Evolutionary conservation across 2,113 vertebrate genomes (phyloP).

Genomic region (Alethe diademata): DNA sequence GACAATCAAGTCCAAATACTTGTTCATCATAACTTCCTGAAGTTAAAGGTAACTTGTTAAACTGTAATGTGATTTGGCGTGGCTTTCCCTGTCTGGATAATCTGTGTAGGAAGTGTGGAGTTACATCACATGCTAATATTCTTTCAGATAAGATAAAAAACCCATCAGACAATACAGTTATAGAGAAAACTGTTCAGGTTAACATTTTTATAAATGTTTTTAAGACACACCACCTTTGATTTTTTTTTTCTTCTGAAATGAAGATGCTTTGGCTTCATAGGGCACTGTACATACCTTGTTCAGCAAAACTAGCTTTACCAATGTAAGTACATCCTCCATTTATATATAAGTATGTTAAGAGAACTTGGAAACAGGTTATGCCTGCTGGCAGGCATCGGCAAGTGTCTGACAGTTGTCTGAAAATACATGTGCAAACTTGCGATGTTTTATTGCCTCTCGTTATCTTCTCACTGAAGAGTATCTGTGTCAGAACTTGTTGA

Average conservation of each 20-base stretch:
- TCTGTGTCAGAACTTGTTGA: background rate
- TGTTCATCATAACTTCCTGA: background rate
- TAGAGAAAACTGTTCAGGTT: background rate
- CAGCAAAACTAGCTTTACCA: background rate
- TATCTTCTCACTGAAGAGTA: background rate
- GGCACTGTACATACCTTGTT: background rate
- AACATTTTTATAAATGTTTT: background rate
- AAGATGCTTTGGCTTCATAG: background rate
- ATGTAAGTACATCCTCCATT: background rate
- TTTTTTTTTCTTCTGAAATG: accelerated
- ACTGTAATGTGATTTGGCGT: background rate
- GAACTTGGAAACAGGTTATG: background rate
- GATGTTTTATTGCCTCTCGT: background rate
- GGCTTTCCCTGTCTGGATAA: background rate
- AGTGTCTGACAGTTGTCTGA: background rate
- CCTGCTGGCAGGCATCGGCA: background rate
- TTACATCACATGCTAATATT: accelerated
- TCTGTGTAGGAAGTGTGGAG: background rate
- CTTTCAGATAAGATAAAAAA: background rate
- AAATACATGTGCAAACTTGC: background rate
- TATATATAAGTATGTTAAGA: background rate
- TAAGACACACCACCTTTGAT: background rate
- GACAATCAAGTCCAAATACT: background rate
- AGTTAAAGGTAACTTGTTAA: background rate
- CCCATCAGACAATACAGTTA: background rate